Evolutionary conservation across 2,113 vertebrate species (phyloP).

Genomic region (Tetraodon nigroviridis): DNA sequence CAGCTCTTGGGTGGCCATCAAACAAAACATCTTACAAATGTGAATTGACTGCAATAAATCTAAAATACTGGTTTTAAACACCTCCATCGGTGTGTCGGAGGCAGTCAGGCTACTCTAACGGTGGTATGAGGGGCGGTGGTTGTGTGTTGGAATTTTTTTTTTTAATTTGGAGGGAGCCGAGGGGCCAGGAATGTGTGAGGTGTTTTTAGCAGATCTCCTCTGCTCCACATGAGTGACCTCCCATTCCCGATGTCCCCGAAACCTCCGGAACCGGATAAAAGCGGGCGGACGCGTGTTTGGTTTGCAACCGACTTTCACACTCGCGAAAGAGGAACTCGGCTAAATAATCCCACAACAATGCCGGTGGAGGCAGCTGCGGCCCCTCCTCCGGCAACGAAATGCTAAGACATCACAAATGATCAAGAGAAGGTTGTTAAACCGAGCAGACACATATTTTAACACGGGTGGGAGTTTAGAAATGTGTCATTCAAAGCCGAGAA

Average conservation of each 20-base stretch:
- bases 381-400: slow-evolving; percentile 58
- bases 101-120: neutral
- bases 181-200: slow-evolving; percentile 62
- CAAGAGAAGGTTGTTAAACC: slow-evolving; percentile 53
- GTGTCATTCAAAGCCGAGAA: neutral
- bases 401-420: slow-evolving; percentile 69
- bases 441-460: slow-evolving; percentile 6
- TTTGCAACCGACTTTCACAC: slow-evolving; percentile 71
- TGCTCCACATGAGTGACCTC: slow-evolving; percentile 63
- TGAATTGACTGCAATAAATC: no score
- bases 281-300: slow-evolving; percentile 63
- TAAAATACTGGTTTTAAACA: no score
- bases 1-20: no score
- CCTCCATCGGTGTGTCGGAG: neutral
- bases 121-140: neutral
- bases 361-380: slow-evolving; percentile 51
- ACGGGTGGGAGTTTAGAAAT: no score
- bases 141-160: slow-evolving; percentile 17
- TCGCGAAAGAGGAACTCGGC: slow-evolving; percentile 67
- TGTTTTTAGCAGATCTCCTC: slow-evolving; percentile 75
- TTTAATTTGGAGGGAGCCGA: slow-evolving; percentile 4
- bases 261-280: slow-evolving; percentile 69
- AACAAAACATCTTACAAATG: no score
- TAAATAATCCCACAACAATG: slow-evolving; percentile 74
- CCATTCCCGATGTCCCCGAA: slow-evolving; percentile 48